These are phyloP conservation scores for Lithophane semibrunnea DNA, from an alignment of 2,888 invertebrate species.

Conservation along the genomic window DNA sequence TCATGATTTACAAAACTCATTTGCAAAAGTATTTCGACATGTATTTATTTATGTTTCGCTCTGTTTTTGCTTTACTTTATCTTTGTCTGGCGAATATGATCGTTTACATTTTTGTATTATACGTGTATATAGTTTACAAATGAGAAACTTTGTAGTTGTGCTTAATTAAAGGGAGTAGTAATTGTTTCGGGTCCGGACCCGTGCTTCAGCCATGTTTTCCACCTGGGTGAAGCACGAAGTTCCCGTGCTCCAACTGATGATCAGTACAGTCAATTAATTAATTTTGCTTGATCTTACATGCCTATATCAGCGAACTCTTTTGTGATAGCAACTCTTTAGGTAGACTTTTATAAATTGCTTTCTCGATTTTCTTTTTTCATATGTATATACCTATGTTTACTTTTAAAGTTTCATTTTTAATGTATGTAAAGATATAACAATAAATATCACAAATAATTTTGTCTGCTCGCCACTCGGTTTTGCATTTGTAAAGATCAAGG, in stretches of 20 bases:
- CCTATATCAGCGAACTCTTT: not conserved
- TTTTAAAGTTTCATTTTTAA: not conserved
- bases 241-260: no score
- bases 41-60: conserved; percentile 52
- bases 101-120: not conserved
- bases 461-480: conserved; percentile 19
- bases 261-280: no score
- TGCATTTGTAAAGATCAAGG: conserved; percentile 66
- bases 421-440: conserved; percentile 27
- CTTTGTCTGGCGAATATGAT: conserved; percentile 7
- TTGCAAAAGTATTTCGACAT: conserved; percentile 68
- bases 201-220: no score
- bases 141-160: not conserved
- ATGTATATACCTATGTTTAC: not conserved
- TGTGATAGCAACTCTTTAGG: not conserved
- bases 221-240: no score
- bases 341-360: not conserved
- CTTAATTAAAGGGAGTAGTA: not conserved
- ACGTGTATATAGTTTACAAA: not conserved
- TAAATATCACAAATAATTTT: conserved; percentile 30
- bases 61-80: conserved; percentile 44
- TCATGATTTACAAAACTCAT: conserved; percentile 76
- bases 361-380: not conserved
- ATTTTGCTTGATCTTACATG: no score
- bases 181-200: no score